Evolutionary conservation across 1,140 invertebrate genomes (phyloP), one percentile per base, ranked within the genome.

Genomic region (Acromyrmex charruanus): DNA sequence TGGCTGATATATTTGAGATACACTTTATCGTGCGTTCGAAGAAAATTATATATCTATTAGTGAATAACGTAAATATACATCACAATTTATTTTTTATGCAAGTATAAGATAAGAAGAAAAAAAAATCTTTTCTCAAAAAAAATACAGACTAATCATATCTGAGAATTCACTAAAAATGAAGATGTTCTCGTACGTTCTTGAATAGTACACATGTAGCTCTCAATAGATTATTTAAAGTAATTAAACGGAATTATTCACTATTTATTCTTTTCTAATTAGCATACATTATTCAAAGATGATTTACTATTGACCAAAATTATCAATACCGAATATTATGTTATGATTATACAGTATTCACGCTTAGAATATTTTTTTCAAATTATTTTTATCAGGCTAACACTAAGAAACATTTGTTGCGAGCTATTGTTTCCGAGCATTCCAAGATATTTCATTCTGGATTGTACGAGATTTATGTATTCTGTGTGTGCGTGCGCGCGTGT

Each of bases 31-130:
- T 4, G 7, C n/a, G 25, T 59, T 28, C 9, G 12, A 61, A 9
- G 14, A 49, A 49, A 82, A 61, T 74, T 35, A 72, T 39, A 35
- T 12, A 28, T 44, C 39, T 44, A 44, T 61, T 74, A 4, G 12
- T 18, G 39, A 55, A 25, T 16, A 58, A 58, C 35, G 28, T 12
- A 51, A 51, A 39, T 39, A 53, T 66, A 66, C 3, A 35, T 59
- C 7, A 53, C 16, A 18, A 72, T 82, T 53, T 53, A n/a, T 31
- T 74, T 61, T 49, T 7, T 82, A 61, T 72, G 10, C 21, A 81
- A 81, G 53, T 44, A 55, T 9, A 0, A 68, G 14, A 44, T 16
- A 44, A 69, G n/a, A 55, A 16, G 14, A 49, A 31, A 14, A 53
- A 49, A 31, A 25, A 53, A 39, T 53, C 3, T 68, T 79, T 79